A percentile compares a stretch with the other conserved stretches of the same genome.
Conservation (phyloP, 2,797 vertebrate species). For the Hemitrygon akajei region DNA sequence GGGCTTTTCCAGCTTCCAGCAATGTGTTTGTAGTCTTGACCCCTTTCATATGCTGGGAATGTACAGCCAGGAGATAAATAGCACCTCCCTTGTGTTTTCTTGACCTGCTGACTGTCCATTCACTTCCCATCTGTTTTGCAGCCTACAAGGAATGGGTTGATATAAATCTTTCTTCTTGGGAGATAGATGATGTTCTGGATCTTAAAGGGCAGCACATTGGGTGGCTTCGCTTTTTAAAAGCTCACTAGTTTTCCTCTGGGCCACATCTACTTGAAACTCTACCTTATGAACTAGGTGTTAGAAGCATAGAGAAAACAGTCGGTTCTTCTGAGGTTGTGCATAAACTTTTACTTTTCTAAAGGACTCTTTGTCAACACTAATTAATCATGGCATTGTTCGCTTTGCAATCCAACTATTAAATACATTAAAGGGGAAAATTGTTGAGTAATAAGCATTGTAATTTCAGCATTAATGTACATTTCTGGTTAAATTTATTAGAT, state of each 20-base stretch:
- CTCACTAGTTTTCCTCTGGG: conserved; percentile 42
- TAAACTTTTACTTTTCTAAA: conserved; percentile 18
- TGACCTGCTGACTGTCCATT: conserved; percentile 63
- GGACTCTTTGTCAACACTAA: conserved; percentile 30
- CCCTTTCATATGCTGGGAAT: conserved; percentile 60
- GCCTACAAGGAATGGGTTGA: conserved; percentile 59
- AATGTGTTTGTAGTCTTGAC: conserved; percentile 67
- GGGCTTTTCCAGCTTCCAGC: conserved; percentile 60
- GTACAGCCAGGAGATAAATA: conserved; percentile 52
- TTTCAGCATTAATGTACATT: not conserved
- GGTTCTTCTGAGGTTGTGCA: conserved; percentile 41
- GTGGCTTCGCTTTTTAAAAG: conserved; percentile 53
- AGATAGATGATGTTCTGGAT: conserved; percentile 58
- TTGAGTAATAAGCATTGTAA: not conserved
- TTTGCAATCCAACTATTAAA: not conserved
- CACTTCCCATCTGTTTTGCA: conserved; percentile 67
- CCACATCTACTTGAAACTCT: conserved; percentile 43
- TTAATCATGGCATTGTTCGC: conserved; percentile 21
- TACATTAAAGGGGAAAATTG: not conserved
- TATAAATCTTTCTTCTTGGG: conserved; percentile 64
- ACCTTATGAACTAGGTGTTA: conserved; percentile 45
- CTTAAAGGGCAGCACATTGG: conserved; percentile 55
- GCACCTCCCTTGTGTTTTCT: conserved; percentile 60
- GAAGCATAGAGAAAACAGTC: conserved; percentile 44
- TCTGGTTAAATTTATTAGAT: not conserved